Percentiles rank a stretch among this genome's conserved stretches.
Evolutionary conservation across 2,888 invertebrate species (phyloP).

Genomic region (Dynastes hyllus): DNA sequence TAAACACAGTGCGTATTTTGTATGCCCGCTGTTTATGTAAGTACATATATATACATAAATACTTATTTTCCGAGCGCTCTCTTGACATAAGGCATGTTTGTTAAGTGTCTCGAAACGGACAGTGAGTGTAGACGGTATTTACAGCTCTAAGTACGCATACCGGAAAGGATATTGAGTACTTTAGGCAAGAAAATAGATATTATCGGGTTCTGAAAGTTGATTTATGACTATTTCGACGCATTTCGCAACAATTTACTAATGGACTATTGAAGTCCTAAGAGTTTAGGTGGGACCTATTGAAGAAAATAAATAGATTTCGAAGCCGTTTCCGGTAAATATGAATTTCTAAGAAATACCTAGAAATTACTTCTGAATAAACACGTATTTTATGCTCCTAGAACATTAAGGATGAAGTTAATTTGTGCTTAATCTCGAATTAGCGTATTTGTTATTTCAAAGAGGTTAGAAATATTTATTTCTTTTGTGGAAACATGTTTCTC

Average conservation of each 20-base stretch:
- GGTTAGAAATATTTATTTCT: no score
- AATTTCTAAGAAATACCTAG: no score
- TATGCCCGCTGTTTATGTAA: slow-evolving; percentile 15
- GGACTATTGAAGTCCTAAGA: slow-evolving; percentile 6
- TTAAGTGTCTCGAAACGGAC: slow-evolving; percentile 8
- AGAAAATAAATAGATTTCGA: slow-evolving; percentile 15
- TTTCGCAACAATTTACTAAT: slow-evolving; percentile 22
- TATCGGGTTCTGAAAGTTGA: slow-evolving; percentile 2
- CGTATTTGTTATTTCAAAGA: no score
- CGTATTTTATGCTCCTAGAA: not conserved
- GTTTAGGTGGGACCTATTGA: not conserved
- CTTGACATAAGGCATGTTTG: slow-evolving; percentile 21
- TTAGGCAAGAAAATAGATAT: slow-evolving; percentile 2
- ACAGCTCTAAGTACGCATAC: slow-evolving; percentile 12
- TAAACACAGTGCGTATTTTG: slow-evolving; percentile 11
- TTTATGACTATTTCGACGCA: slow-evolving; percentile 1
- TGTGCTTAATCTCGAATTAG: no score
- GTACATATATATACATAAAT: not conserved
- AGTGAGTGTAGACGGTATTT: slow-evolving; percentile 11
- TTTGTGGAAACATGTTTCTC: no score
- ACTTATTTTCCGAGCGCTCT: slow-evolving; percentile 19
- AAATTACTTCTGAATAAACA: not conserved
- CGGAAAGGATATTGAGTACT: slow-evolving; percentile 2
- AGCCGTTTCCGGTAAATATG: not conserved
- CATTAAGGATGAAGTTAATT: no score